These are phyloP conservation scores for Promerops cafer DNA, from an alignment of 2,113 vertebrate genomes.

Conservation along the genomic window DNA sequence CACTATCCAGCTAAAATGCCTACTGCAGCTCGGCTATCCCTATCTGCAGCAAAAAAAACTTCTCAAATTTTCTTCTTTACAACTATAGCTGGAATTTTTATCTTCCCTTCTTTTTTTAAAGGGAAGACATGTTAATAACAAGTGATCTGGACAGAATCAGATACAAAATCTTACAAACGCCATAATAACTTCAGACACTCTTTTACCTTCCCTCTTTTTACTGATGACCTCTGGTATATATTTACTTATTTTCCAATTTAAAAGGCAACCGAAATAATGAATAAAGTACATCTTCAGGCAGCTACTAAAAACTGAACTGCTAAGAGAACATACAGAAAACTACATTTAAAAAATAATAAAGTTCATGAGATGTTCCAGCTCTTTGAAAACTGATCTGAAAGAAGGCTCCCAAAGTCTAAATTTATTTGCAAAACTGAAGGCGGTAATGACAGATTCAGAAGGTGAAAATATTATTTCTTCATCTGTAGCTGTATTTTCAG, in stretches of 20 bases:
- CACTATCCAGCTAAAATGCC: neutral
- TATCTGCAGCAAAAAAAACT: neutral
- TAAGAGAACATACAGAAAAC: neutral
- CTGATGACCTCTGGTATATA: neutral
- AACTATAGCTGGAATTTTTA: constrained; percentile 10
- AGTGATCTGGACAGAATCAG: neutral
- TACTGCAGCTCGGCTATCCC: neutral
- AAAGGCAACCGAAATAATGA: neutral
- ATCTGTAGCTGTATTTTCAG: constrained; percentile 26
- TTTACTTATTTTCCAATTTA: neutral
- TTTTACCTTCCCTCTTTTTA: neutral
- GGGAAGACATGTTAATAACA: neutral
- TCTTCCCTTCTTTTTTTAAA: neutral
- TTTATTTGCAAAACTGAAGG: neutral
- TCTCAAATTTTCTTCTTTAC: neutral
- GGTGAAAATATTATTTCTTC: neutral
- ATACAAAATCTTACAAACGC: neutral
- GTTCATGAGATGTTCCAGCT: neutral
- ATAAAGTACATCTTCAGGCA: neutral
- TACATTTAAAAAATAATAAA: neutral
- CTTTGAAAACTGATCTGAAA: neutral
- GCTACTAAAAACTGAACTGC: neutral
- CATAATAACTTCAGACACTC: neutral
- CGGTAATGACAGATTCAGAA: neutral
- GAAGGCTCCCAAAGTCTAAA: neutral